phyloP scores from a whole-genome alignment of 2,797 vertebrate species.

The Amniataba percoides region DNA sequence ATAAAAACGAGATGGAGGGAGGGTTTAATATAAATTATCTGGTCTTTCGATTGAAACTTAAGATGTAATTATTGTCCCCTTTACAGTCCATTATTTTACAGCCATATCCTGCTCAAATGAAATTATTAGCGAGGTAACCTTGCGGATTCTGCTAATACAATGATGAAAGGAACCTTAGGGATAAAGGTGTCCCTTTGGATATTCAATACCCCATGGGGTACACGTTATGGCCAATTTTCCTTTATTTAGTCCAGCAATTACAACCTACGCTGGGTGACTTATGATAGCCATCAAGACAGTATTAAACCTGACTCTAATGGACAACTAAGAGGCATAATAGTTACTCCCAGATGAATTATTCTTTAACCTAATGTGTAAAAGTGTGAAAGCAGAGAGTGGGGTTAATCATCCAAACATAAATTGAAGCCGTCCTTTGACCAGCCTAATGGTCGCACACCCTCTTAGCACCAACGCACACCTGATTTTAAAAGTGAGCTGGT shows the following conservation, averaged over 20 bases:
- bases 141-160: slow-evolving; percentile 44
- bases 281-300: slow-evolving; percentile 69
- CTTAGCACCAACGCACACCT: slow-evolving; percentile 52
- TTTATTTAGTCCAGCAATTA: slow-evolving; percentile 71
- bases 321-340: slow-evolving; percentile 77
- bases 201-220: slow-evolving; percentile 60
- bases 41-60: slow-evolving; percentile 50
- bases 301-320: slow-evolving; percentile 80
- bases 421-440: slow-evolving; percentile 73
- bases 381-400: slow-evolving; percentile 57
- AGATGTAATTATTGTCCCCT: slow-evolving; percentile 45
- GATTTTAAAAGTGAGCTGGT: slow-evolving; percentile 50
- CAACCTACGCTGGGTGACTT: slow-evolving; percentile 68
- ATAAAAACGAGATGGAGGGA: slow-evolving; percentile 36
- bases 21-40: slow-evolving; percentile 43
- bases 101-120: slow-evolving; percentile 41
- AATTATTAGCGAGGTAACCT: slow-evolving; percentile 59
- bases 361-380: slow-evolving; percentile 67
- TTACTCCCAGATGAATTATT: slow-evolving; percentile 73
- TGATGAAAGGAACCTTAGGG: slow-evolving; percentile 39
- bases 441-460: slow-evolving; percentile 59
- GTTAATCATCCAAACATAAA: slow-evolving; percentile 82
- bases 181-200: slow-evolving; percentile 53
- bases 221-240: slow-evolving; percentile 55
- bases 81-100: slow-evolving; percentile 34